phyloP scores from a whole-genome alignment of 2,113 vertebrate species.

The Antigone vipio region DNA sequence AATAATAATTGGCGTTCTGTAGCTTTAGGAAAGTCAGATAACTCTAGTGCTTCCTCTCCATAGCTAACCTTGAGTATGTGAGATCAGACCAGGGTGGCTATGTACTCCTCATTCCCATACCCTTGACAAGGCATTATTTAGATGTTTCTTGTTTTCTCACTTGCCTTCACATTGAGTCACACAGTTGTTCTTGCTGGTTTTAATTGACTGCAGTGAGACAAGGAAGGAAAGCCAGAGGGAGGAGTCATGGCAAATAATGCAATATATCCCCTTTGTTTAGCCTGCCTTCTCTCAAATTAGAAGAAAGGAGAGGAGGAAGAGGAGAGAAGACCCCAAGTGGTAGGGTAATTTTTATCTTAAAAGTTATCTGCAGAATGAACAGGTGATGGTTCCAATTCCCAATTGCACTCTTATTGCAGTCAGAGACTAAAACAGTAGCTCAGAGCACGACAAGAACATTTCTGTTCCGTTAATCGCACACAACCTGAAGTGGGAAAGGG shows the following conservation, averaged over 20 bases:
- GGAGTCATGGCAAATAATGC: neutral
- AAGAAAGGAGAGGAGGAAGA: conserved; percentile 18
- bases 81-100: neutral
- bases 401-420: neutral
- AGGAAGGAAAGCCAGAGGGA: neutral
- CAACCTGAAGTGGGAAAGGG: neutral
- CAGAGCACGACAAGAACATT: neutral
- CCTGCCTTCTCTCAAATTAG: neutral
- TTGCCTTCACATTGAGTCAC: neutral
- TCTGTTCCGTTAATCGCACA: neutral
- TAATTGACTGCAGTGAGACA: neutral
- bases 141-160: neutral
- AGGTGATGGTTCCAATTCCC: neutral
- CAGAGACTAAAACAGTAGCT: neutral
- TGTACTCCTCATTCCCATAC: neutral
- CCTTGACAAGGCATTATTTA: neutral
- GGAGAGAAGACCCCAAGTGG: neutral
- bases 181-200: neutral
- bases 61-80: neutral
- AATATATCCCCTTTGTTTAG: neutral
- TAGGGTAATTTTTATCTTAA: neutral
- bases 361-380: neutral
- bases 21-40: neutral
- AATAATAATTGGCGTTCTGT: neutral
- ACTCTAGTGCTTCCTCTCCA: neutral